These are phyloP conservation scores for Abrostola triplasia DNA, from an alignment of 2,888 invertebrate genomes.

Conservation along the genomic window DNA sequence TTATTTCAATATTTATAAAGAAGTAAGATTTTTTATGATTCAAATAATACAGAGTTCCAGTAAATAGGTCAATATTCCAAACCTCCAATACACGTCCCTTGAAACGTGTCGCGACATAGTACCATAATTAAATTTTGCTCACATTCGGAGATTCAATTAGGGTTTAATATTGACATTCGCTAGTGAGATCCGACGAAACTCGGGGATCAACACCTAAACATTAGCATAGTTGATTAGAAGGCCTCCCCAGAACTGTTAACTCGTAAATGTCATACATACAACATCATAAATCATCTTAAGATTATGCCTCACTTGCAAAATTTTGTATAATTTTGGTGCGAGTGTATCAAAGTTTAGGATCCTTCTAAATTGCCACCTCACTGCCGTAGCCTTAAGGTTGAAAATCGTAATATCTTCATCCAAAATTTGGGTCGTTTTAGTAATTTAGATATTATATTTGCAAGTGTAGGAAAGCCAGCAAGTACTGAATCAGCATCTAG, in stretches of 20 bases:
- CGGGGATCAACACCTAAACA: constrained; percentile 82
- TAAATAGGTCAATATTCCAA: constrained; percentile 24
- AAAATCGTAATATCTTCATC: constrained; percentile 42
- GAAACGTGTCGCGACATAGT: constrained; percentile 62
- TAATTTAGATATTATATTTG: constrained; percentile 64
- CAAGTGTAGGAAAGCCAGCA: constrained; percentile 79
- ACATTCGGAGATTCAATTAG: constrained; percentile 83
- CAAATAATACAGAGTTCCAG: constrained; percentile 1
- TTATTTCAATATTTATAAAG: no score
- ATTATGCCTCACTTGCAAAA: constrained; percentile 82
- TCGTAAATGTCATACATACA: constrained; percentile 86
- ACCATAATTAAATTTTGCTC: constrained; percentile 80
- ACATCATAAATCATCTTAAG: constrained; percentile 88
- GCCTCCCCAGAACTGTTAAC: constrained; percentile 83
- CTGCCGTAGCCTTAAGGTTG: constrained; percentile 38
- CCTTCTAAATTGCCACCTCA: constrained; percentile 56
- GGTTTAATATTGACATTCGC: constrained; percentile 81
- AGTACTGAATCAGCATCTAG: constrained; percentile 84
- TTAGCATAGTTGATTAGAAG: constrained; percentile 88
- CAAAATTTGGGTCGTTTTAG: constrained; percentile 58
- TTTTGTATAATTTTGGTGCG: constrained; percentile 67
- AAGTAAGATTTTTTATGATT: no score
- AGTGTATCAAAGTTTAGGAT: constrained; percentile 60
- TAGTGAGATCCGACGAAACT: constrained; percentile 71
- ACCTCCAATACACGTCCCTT: constrained; percentile 37